Evolutionary conservation across 2,797 vertebrate species (phyloP), one percentile per base, ranked within the genome.

Genomic region (Arnoldichthys spilopterus): DNA sequence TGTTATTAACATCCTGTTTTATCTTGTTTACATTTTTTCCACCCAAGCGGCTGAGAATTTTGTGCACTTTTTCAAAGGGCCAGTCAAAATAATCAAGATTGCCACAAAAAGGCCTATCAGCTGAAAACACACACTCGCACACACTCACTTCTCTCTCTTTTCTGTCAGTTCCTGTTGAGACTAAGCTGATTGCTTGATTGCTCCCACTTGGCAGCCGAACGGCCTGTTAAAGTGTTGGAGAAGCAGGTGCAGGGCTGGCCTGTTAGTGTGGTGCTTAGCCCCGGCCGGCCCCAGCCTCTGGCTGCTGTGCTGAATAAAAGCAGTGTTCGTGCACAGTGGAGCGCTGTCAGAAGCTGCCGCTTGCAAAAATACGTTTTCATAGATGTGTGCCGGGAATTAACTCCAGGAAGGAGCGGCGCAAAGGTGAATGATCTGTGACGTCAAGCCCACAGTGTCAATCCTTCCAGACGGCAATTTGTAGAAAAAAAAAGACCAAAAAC

Each of bases 331-430:
- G 76, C 83, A 84, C 74, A 82, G 71, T 70, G 77, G 63, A 76
- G 83, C 75, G 76, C 78, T 85, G 76, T 85, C 76, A 85, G 79
- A 85, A 83, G 58, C 85, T 84, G 72, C 81, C 72, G 81, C 81
- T 81, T 78, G 84, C 72, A 78, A 84, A 87, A 87, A 87, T 83
- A 77, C 43, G 63, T 85, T 86, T 87, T 85, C 85, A 86, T 88
- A 85, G 81, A 70, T 82, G 77, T 78, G 74, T 62, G 43, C 68
- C 26, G 76, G 78, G 49, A 82, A 74, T 78, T 70, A 77, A 61
- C 37, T 67, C 81, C 81, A 61, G 81, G 56, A 82, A 77, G 69
- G 73, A 74, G 67, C 49, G 64, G 26, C 80, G 80, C 69, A 28
- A 66, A 78, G 77, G 77, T 81, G 80, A 85, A 81, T 51, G 76